Base-by-base conservation (phyloP, 1,140 invertebrate genomes). In the Scaptomyza pallida region DNA sequence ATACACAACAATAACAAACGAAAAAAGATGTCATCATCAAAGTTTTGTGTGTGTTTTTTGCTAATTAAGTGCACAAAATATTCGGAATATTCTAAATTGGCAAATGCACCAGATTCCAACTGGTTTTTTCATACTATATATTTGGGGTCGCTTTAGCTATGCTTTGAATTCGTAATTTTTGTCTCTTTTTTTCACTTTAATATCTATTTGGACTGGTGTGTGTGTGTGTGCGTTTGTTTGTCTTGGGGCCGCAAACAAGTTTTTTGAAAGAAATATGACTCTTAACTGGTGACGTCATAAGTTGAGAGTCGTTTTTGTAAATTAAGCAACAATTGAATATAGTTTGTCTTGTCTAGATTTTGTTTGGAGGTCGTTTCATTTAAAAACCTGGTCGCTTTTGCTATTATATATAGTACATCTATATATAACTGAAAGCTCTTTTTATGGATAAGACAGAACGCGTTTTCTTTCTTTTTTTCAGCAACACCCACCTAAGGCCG, bases 301-400 rank as follows among this genome's bases (percentile, higher is more conserved):
- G 19, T 59, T 50, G 26, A 48, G 35, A 16, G 37, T 44, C 41
- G 40, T 37, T 17, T 35, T 33, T 50, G 68, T n/a, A n/a, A 85
- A 79, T 85, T 80, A 78, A 82, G 64, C 74, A 78, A 88, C 67
- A 88, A 86, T 88, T 88, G 70, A 72, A 60, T 30, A 77, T 62
- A 65, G 45, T 64, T 76, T 76, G 56, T 77, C 59, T 64, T 51
- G 35, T 52, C 69, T 59, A 62, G 63, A 71, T 71, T 55, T 67
- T n/a, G n/a, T 72, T 80, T 73, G 59, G 75, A 86, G 81, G 81
- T 78, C 81, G 57, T 47, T 44, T 68, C 51, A 45, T 33, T 80
- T 77, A 74, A 73, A 72, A 73, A 72, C 41, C 60, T 60, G 55
- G 16, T 8, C 30, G 48, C 45, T 30, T 6, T 13, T 57, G 35